These are phyloP conservation scores for Cotesia glomerata DNA, from an alignment of 1,140 invertebrate genomes.

Conservation along the genomic window DNA sequence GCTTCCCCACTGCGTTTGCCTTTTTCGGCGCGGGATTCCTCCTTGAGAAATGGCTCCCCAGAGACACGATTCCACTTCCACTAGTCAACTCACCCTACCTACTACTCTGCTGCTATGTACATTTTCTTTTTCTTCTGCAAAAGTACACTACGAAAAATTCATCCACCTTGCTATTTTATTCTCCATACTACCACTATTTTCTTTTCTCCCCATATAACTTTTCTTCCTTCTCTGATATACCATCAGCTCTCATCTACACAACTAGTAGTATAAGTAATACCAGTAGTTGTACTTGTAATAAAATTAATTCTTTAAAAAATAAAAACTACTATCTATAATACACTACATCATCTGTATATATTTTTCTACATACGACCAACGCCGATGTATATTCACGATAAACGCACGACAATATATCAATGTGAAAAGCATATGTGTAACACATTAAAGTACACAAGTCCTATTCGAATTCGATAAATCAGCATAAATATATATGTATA, in stretches of 20 bases:
- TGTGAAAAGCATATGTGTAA: conserved; percentile 7
- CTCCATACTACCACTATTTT: not conserved
- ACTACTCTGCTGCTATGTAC: too few relatives aligned
- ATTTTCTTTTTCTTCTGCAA: not conserved
- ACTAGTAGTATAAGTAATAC: not conserved
- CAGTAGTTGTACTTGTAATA: not conserved
- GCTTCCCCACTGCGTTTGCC: conserved; percentile 7
- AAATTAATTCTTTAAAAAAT: not conserved
- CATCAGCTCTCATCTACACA: not conserved
- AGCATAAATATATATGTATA: conserved; percentile 21
- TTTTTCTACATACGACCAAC: too few relatives aligned
- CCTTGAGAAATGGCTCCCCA: conserved; percentile 20
- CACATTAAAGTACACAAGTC: not conserved
- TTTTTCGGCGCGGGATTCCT: conserved; percentile 15
- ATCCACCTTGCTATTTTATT: not conserved
- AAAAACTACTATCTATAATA: not conserved
- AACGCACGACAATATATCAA: conserved; percentile 14
- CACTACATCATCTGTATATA: too few relatives aligned
- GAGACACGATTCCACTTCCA: conserved; percentile 12
- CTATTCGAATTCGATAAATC: conserved; percentile 38
- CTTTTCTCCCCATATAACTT: not conserved
- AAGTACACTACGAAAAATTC: conserved; percentile 13
- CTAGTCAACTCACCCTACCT: too few relatives aligned
- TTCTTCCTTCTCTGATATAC: not conserved
- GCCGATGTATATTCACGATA: not conserved